Conservation (phyloP, 2,888 invertebrate genomes). For the Tiliacea aurago region DNA sequence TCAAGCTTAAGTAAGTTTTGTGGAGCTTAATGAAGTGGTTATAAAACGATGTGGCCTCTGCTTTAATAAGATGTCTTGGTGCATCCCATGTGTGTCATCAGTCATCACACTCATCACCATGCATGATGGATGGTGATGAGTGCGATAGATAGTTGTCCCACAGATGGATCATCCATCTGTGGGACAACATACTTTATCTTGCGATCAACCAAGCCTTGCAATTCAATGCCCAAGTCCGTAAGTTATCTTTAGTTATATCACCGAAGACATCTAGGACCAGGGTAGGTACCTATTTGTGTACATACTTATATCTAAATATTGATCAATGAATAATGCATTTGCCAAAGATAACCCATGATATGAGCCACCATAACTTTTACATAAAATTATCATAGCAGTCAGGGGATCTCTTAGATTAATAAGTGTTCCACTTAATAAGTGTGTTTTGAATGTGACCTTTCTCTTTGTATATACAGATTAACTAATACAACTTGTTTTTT, state of each 20-base stretch:
- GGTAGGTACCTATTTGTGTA: neutral
- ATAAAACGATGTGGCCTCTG: slow-evolving; percentile 11
- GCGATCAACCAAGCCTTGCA: neutral
- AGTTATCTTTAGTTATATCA: neutral
- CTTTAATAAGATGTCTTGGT: slow-evolving; percentile 9
- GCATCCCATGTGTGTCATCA: slow-evolving; percentile 6
- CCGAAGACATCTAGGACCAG: neutral
- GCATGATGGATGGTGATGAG: too few relatives aligned
- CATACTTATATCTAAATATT: neutral
- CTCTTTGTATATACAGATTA: too few relatives aligned
- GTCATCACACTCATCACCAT: neutral
- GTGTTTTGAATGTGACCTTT: too few relatives aligned
- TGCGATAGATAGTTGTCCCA: too few relatives aligned
- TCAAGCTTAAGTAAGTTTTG: slow-evolving; percentile 28
- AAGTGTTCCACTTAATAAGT: too few relatives aligned
- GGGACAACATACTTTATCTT: neutral
- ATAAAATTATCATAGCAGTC: too few relatives aligned
- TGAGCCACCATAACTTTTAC: too few relatives aligned
- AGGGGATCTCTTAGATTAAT: too few relatives aligned
- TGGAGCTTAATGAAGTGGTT: slow-evolving; percentile 32
- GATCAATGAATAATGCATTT: slow-evolving; percentile 1
- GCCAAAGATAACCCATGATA: slow-evolving; percentile 17
- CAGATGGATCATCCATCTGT: neutral
- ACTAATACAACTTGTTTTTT: too few relatives aligned
- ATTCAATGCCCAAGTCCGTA: neutral